A percentile compares a stretch with the other conserved stretches of the same genome.
These are phyloP conservation scores for Phrynocephalus versicolor DNA, from an alignment of 2,113 vertebrate species.

Conservation along the genomic window DNA sequence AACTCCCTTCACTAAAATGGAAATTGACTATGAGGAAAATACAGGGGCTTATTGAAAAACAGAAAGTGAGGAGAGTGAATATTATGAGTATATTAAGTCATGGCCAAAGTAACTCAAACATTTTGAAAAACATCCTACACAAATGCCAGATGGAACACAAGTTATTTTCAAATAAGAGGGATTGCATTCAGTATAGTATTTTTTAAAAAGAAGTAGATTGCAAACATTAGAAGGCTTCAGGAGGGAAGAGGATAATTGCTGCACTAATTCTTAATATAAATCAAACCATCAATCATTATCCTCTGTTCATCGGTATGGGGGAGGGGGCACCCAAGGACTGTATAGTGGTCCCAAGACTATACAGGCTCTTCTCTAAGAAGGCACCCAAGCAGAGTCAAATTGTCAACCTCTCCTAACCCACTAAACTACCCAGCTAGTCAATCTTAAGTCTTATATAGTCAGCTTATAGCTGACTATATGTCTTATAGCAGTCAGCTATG, in stretches of 20 bases:
- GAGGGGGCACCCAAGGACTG: too few relatives aligned
- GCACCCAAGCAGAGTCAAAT: too few relatives aligned
- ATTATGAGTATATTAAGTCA: constrained; percentile 26
- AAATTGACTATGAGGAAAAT: neutral
- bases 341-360: too few relatives aligned
- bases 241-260: neutral
- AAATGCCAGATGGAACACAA: constrained; percentile 13
- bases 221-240: too few relatives aligned
- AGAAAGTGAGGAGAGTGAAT: neutral
- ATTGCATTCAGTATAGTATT: neutral
- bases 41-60: constrained; percentile 12
- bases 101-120: neutral
- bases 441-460: too few relatives aligned
- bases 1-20: constrained; percentile 42
- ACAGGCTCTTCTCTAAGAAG: too few relatives aligned
- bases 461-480: too few relatives aligned
- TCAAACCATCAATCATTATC: neutral
- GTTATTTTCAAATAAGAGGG: neutral
- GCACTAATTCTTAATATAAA: neutral
- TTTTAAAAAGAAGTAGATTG: too few relatives aligned
- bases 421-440: too few relatives aligned
- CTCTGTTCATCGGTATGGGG: too few relatives aligned
- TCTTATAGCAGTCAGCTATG: neutral
- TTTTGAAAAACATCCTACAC: neutral
- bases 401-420: too few relatives aligned